Evolutionary conservation across 2,797 vertebrate species (phyloP).

Genomic region (Potorous gilbertii): DNA sequence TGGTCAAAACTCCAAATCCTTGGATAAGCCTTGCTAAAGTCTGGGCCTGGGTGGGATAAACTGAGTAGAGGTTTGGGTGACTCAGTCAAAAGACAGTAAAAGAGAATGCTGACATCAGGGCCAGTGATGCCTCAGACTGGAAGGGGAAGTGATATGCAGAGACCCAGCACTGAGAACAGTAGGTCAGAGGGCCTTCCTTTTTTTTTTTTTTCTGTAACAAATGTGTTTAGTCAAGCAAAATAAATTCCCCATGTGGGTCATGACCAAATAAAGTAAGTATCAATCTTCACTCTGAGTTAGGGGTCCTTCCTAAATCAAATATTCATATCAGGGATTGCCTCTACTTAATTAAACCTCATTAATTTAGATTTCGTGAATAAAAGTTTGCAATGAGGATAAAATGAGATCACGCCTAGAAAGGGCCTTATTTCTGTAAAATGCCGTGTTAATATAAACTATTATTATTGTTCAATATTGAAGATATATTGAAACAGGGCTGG

Average conservation of each 20-base stretch:
- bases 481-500: not conserved
- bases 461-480: not conserved
- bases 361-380: not conserved
- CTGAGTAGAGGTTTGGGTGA: not conserved
- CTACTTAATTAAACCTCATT: not conserved
- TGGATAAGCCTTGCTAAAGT: not conserved
- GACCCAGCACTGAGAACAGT: not conserved
- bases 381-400: not conserved
- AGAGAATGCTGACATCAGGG: not conserved
- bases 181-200: not conserved
- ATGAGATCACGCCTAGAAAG: not conserved
- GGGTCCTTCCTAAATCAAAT: not conserved
- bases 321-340: not conserved
- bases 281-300: not conserved
- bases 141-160: not conserved
- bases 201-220: not conserved
- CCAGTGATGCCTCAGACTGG: not conserved
- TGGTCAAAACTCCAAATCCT: slow-evolving; percentile 5
- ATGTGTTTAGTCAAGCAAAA: not conserved
- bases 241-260: not conserved
- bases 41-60: not conserved
- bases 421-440: not conserved
- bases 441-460: not conserved
- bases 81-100: not conserved
- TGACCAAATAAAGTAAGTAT: not conserved